Base-by-base conservation (phyloP, 2,113 vertebrate species). In the Perca schrenkii region DNA sequence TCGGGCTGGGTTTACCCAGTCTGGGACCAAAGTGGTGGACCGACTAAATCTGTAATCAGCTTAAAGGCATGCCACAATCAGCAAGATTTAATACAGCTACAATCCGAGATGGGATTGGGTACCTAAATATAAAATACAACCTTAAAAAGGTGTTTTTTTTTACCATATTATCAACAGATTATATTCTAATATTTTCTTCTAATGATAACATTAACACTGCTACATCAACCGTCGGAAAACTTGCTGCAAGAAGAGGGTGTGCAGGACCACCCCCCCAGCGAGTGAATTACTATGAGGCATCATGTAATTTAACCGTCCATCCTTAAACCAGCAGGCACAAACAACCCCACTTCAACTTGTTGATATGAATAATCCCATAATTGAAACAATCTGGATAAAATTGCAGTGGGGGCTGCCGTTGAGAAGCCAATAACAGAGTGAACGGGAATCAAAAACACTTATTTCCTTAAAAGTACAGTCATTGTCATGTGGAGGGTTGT, bases 331-430 rank as follows among this genome's bases (percentile, higher is more conserved):
- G 87, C 64, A 69, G 66, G 21, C 71, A 90, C 78, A 79, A 76
- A 83, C 90, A 91, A 88, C 82, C 91, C 69, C 81, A 89, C 82
- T 79, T 86, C 56, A 75, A 73, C 68, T 83, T 90, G 86, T 88
- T 91, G 80, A 93, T 86, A 92, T 88, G 58, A 86, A 92, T 89
- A 92, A 95, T 93, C 93, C 88, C 79, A 83, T 94, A 93, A 95
- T 90, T 94, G 91, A 85, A 93, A 89, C 88, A 90, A 90, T 84
- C 78, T 88, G 86, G 49, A 78, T 80, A 7, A 93, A 94, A 94
- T 92, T 91, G 92, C 89, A 90, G 79, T 73, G 85, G 84, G 83
- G 88, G 82, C 50, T 83, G 85, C 74, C 3, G 13, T 60, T 54
- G 77, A 82, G 80, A 77, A 70, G 82, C 80, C 91, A 85, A 93